Evolutionary conservation across 2,888 invertebrate genomes (phyloP).

Genomic region (Acleris laterana): DNA sequence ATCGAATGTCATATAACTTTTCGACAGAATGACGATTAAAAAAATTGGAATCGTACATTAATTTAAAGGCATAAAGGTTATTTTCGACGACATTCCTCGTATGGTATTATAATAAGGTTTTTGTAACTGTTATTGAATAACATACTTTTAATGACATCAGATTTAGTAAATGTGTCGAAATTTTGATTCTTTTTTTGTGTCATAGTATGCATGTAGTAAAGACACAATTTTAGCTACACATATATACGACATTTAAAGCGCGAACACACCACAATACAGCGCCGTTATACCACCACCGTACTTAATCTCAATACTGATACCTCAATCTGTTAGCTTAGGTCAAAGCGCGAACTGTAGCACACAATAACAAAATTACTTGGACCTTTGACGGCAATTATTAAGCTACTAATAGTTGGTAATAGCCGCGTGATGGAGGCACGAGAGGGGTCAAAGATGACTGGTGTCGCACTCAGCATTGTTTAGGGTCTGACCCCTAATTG

Average conservation of each 20-base stretch:
- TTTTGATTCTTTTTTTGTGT: background rate
- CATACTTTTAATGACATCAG: background rate
- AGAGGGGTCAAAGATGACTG: conserved; percentile 40
- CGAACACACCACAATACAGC: background rate
- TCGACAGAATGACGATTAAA: conserved; percentile 25
- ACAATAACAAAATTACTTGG: conserved; percentile 33
- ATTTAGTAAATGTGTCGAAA: background rate
- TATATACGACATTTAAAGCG: no score
- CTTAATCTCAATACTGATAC: conserved; percentile 13
- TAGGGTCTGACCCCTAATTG: conserved; percentile 41
- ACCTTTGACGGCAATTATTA: conserved; percentile 36
- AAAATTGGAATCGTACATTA: conserved; percentile 25
- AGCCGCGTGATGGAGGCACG: conserved; percentile 25
- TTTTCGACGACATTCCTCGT: conserved; percentile 9
- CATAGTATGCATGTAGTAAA: no score
- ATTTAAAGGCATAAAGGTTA: conserved; percentile 8
- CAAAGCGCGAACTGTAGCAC: conserved; percentile 20
- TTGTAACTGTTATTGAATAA: conserved; percentile 7
- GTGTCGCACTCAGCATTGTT: conserved; percentile 45
- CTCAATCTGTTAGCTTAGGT: conserved; percentile 31
- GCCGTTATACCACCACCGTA: conserved; percentile 2
- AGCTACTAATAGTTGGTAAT: conserved; percentile 34
- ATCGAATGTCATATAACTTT: conserved; percentile 34
- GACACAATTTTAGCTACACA: no score
- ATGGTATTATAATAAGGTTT: conserved; percentile 24